Evolutionary conservation across 1,140 invertebrate genomes (phyloP), one percentile per base, ranked within the genome.

Genomic region (Drosophila kanapiae): DNA sequence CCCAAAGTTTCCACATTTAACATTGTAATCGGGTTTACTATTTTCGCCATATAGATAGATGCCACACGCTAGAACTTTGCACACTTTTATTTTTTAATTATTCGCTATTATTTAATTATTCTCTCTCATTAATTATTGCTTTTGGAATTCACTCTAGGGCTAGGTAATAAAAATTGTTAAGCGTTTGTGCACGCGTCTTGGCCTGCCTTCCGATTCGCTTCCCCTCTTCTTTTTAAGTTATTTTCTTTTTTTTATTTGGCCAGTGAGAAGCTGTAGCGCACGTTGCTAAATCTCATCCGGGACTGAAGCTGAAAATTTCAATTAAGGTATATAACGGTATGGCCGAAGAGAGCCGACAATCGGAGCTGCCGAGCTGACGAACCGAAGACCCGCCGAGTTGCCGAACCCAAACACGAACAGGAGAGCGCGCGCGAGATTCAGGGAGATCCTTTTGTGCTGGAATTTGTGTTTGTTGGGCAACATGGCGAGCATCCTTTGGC

Each of bases 241-340:
- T 51, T 33, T 51, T n/a, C 35, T 69, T 43, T 42, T 47, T 47
- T 63, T 42, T 57, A 35, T 56, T 40, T 57, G 58, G 71, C 60
- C 48, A 38, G 54, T 60, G 70, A 79, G 61, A 74, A 31, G 60
- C 43, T 71, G 67, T 70, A 90, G 85, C 85, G 84, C 84, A 90
- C 85, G 84, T 88, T 90, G 74, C 81, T 70, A 88, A 91, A 91
- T 91, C 88, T 91, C 87, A 81, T 91, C 87, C 87, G 87, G 87
- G 87, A 91, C 87, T 91, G 83, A 91, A 87, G 35, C 78, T 82
- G 84, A 90, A 90, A 90, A 85, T 88, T 90, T 78, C 68, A 85
- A 81, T 75, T 86, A 76, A 64, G 62, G 62, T 60, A 84, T 90
- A 90, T 90, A 90, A 88, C 85, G 85, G 85, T 90, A 88, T 40